phyloP scores from a whole-genome alignment of 2,797 vertebrate genomes.

The Trachurus trachurus region DNA sequence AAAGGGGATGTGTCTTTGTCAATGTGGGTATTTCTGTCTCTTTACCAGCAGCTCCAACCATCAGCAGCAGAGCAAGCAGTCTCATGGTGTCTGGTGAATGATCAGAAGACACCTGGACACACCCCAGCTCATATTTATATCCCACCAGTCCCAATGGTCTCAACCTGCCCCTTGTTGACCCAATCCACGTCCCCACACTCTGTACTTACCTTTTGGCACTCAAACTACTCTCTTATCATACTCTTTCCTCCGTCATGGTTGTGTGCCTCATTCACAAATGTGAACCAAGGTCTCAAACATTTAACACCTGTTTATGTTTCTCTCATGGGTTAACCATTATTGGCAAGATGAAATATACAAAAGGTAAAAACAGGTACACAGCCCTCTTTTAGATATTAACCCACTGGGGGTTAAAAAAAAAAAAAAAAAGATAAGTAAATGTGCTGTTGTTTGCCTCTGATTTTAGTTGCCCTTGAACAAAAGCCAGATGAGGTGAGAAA shows the following conservation, averaged over 20 bases:
- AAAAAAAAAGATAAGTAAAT: background rate
- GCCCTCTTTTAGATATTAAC: background rate
- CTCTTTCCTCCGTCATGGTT: background rate
- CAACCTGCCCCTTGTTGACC: conserved; percentile 3
- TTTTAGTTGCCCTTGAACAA: conserved; percentile 49
- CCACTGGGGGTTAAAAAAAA: background rate
- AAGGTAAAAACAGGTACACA: background rate
- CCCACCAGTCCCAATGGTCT: background rate
- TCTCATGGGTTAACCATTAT: conserved; percentile 37
- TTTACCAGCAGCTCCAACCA: conserved; percentile 84
- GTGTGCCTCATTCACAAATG: conserved; percentile 9
- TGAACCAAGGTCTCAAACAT: conserved; percentile 35
- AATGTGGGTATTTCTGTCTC: conserved; percentile 21
- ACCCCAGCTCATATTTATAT: conserved; percentile 73
- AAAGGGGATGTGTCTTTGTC: background rate
- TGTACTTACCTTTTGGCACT: background rate
- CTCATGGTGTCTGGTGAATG: conserved; percentile 70
- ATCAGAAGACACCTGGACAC: conserved; percentile 64
- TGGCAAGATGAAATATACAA: conserved; percentile 23
- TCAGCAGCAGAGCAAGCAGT: conserved; percentile 78
- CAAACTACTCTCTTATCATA: conserved; percentile 47
- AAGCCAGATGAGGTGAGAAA: conserved; percentile 55
- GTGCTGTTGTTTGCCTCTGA: background rate
- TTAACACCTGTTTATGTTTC: conserved; percentile 54
- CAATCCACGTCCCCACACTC: conserved; percentile 30